Base-by-base conservation (phyloP, 2,113 vertebrate species). In the Hemibagrus wyckioides region DNA sequence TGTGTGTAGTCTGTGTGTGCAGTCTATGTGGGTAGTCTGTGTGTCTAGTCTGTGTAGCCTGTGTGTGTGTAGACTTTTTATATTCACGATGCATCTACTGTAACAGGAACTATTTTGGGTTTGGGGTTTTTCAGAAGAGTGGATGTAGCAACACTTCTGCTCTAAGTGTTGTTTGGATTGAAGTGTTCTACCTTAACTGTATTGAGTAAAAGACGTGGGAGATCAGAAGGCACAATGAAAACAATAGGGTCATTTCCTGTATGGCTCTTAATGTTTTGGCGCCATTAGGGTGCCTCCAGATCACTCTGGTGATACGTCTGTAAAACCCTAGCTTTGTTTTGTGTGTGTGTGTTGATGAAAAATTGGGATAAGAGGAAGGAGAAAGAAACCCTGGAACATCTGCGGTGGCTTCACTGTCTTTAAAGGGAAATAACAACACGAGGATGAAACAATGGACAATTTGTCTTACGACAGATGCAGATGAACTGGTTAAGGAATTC, bases 201-300 rank as follows among this genome's bases (percentile, higher is more conserved):
- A 86, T 85, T 84, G 87, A 87, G 82, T 28, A 50, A 48, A 56
- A 79, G 86, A 89, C 88, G 91, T 88, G 92, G 93, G 92, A 94
- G 95, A 93, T 90, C 89, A 87, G 56, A 90, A 86, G 89, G 90
- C 90, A 90, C 90, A 90, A 88, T 93, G 92, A 94, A 93, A 94
- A 96, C 95, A 96, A 95, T 95, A 92, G 93, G 82, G 88, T 83
- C 84, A 90, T 92, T 94, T 96, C 95, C 95, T 94, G 92, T 77
- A 30, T 25, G 63, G 23, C 28, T 36, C 85, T 77, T 82, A 56
- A 36, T 54, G 75, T 39, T 86, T 86, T 86, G 85, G 75, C 30
- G 59, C 57, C 75, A 80, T 80, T 50, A 25, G 39, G 33, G 73
- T 79, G n/a, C 61, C 57, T 80, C 61, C 41, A 41, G 25, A 61